Evolutionary conservation across 2,113 vertebrate genomes (phyloP).

Genomic region (Leucopsar rothschildi): DNA sequence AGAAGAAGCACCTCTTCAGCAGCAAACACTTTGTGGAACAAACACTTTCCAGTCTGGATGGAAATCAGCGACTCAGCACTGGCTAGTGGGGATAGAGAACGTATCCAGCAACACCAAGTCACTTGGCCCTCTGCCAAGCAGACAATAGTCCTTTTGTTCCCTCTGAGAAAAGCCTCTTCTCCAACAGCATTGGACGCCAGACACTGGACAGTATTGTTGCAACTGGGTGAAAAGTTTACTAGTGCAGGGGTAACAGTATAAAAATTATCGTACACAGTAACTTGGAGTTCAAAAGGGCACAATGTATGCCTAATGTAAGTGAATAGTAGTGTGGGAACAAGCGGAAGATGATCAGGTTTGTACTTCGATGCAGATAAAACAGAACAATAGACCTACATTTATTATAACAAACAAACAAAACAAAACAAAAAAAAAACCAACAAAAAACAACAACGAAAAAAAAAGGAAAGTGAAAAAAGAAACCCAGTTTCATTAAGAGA

Average conservation of each 20-base stretch:
- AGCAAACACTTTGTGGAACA: not conserved
- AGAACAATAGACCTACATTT: not conserved
- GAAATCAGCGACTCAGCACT: not conserved
- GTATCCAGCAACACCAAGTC: not conserved
- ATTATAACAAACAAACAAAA: not conserved
- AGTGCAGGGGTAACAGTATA: not conserved
- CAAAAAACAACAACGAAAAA: too few species aligned
- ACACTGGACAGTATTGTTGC: not conserved
- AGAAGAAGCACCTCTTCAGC: rapidly evolving
- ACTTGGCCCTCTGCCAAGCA: not conserved
- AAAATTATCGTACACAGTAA: not conserved
- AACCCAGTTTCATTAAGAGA: not conserved
- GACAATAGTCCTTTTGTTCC: not conserved
- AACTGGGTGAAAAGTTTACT: conserved; percentile 13
- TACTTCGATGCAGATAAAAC: not conserved
- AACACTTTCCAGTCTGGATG: not conserved
- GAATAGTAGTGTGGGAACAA: not conserved
- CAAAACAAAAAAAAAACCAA: too few species aligned
- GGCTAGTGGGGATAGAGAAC: not conserved
- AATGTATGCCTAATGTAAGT: not conserved
- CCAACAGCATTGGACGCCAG: not conserved
- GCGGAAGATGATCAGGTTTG: not conserved
- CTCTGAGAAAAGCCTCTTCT: not conserved
- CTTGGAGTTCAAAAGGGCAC: not conserved
- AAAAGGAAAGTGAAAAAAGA: too few species aligned